Evolutionary conservation across 2,888 invertebrate genomes (phyloP).

Genomic region (Erebia ligea): DNA sequence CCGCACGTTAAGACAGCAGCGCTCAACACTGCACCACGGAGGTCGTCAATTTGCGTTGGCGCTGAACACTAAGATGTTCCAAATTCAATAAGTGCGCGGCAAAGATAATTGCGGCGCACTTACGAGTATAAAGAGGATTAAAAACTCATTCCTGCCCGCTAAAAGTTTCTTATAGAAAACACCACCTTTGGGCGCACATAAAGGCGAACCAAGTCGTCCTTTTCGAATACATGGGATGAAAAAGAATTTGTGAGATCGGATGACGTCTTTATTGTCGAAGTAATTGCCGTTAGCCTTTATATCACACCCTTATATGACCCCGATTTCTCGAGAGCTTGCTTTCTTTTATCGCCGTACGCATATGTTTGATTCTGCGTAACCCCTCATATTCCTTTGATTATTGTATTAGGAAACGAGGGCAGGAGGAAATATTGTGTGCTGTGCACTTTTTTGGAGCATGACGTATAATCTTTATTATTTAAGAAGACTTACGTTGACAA

Average conservation of each 20-base stretch:
- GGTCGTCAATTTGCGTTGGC: no score
- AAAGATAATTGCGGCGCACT: no score
- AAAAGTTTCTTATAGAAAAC: no score
- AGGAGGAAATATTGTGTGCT: slow-evolving; percentile 60
- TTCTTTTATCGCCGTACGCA: slow-evolving; percentile 73
- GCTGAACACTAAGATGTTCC: no score
- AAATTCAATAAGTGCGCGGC: no score
- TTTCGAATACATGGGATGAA: no score
- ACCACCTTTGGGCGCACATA: no score
- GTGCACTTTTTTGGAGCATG: slow-evolving; percentile 75
- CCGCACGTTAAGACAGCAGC: no score
- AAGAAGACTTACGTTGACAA: slow-evolving; percentile 24
- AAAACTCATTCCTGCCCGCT: no score
- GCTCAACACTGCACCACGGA: no score
- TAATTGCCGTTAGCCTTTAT: slow-evolving; percentile 36
- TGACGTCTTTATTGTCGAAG: slow-evolving; percentile 19
- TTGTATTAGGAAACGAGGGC: slow-evolving; percentile 75
- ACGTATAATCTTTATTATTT: slow-evolving; percentile 46
- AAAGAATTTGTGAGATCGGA: slow-evolving; percentile 6
- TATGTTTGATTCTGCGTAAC: slow-evolving; percentile 71
- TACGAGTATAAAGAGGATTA: no score
- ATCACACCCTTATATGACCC: slow-evolving; percentile 58
- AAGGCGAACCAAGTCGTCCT: no score
- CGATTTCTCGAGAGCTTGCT: slow-evolving; percentile 55
- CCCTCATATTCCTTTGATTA: slow-evolving; percentile 81